phyloP scores from a whole-genome alignment of 2,113 vertebrate species.

The Anolis carolinensis region DNA sequence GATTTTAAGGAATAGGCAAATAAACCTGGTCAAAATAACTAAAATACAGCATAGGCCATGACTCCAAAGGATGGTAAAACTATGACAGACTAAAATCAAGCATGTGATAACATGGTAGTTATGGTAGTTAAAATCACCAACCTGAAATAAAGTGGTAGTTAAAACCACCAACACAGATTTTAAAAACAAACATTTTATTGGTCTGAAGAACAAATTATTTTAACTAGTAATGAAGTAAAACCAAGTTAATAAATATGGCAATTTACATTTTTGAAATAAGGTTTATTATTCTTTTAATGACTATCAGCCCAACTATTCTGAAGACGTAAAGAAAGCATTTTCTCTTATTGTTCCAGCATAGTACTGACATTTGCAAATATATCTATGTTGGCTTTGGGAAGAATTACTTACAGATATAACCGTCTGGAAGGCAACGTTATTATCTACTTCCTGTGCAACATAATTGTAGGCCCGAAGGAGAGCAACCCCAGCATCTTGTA shows the following conservation, averaged over 20 bases:
- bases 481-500: constrained; percentile 91
- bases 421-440: constrained; percentile 89
- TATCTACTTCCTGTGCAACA: constrained; percentile 88
- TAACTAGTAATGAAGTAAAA: too few relatives aligned
- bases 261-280: too few relatives aligned
- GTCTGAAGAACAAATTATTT: too few relatives aligned
- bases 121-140: too few relatives aligned
- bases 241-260: too few relatives aligned
- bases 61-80: too few relatives aligned
- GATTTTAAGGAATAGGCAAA: background rate
- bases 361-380: constrained; percentile 8
- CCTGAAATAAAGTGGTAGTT: too few relatives aligned
- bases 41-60: too few relatives aligned
- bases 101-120: too few relatives aligned
- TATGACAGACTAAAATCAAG: too few relatives aligned
- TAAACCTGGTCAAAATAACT: background rate
- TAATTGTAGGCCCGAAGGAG: constrained; percentile 93
- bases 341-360: background rate
- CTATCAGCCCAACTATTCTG: background rate
- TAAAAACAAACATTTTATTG: too few relatives aligned
- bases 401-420: constrained; percentile 85
- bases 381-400: constrained; percentile 8
- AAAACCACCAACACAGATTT: too few relatives aligned
- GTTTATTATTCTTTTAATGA: background rate
- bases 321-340: background rate